Evolutionary conservation across 1,140 invertebrate genomes (phyloP).

Genomic region (Drosophila bifasciata): DNA sequence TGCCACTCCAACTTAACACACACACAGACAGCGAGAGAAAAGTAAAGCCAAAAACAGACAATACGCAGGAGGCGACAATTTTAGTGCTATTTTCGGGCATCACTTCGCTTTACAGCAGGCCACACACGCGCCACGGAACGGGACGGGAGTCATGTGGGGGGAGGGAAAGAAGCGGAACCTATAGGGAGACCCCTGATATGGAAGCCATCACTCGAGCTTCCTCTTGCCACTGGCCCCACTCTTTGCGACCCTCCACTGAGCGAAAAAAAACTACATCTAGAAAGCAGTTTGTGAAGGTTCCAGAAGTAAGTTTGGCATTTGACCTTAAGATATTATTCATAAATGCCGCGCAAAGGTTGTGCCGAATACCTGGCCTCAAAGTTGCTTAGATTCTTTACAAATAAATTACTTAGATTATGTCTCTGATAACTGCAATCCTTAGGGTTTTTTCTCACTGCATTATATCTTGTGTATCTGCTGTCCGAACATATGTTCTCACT

Average conservation of each 20-base stretch:
- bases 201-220: slow-evolving; percentile 16
- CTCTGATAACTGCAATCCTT: too few species aligned
- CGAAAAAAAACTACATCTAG: too few species aligned
- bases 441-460: not conserved
- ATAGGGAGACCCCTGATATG: slow-evolving; percentile 33
- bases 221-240: not conserved
- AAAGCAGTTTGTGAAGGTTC: too few species aligned
- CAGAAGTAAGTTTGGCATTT: too few species aligned
- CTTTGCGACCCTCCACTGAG: not conserved
- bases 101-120: slow-evolving; percentile 43
- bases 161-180: slow-evolving; percentile 17
- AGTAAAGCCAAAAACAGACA: slow-evolving; percentile 14
- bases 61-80: slow-evolving; percentile 61
- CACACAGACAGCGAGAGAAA: slow-evolving; percentile 8
- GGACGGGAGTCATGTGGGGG: too few species aligned
- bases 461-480: slow-evolving; percentile 50
- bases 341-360: too few species aligned
- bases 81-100: slow-evolving; percentile 64
- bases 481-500: slow-evolving; percentile 58
- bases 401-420: too few species aligned
- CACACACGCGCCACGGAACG: slow-evolving; percentile 5
- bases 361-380: too few species aligned
- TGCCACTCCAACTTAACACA: slow-evolving; percentile 5
- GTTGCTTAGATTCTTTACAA: too few species aligned
- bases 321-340: too few species aligned